Base-by-base conservation (phyloP, 2,113 vertebrate species). In the Copsychus sechellarum region DNA sequence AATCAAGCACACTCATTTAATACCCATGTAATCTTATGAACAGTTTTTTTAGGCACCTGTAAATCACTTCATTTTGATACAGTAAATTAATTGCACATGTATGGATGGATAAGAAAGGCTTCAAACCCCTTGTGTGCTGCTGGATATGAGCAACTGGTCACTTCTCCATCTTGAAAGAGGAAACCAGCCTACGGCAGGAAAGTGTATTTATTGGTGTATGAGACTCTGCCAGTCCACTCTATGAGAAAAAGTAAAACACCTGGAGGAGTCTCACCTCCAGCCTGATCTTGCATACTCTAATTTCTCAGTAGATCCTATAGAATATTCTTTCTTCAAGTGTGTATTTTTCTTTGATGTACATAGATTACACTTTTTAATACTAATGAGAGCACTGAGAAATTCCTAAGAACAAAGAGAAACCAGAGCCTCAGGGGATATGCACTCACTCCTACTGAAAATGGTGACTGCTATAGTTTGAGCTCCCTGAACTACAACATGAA, bases 331-430 rank as follows among this genome's bases (percentile, higher is more conserved):
- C 60, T 56, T 71, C 57, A 86, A 74, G 23, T 38, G 19, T 54
- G 48, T 31, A 14, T 77, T 85, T 85, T 54, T 28, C 50, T 88
- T 85, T 92, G 73, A 92, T 57, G 45, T 74, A 80, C 25, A 67
- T 42, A 47, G 34, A 69, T 53, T 72, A 58, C 25, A 58, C 50
- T 84, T 79, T 56, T 78, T 81, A 92, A 65, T 73, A 86, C 67
- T 83, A 95, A 93, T 69, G 81, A 89, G 56, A 89, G n/a, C 31
- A 72, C 70, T 29, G 25, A 93, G 65, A 79, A 92, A 65, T 65
- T 91, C 69, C 65, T 38, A 22, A 89, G 73, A 97, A 95, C 70
- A 91, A 96, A 87, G 53, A 48, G 28, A 91, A 91, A 85, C 2
- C 31, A 84, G 48, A 14, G 22, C 64, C 69, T 36, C 5, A 1